phyloP scores from a whole-genome alignment of 2,113 vertebrate species.

The Oncorhynchus mykiss region DNA sequence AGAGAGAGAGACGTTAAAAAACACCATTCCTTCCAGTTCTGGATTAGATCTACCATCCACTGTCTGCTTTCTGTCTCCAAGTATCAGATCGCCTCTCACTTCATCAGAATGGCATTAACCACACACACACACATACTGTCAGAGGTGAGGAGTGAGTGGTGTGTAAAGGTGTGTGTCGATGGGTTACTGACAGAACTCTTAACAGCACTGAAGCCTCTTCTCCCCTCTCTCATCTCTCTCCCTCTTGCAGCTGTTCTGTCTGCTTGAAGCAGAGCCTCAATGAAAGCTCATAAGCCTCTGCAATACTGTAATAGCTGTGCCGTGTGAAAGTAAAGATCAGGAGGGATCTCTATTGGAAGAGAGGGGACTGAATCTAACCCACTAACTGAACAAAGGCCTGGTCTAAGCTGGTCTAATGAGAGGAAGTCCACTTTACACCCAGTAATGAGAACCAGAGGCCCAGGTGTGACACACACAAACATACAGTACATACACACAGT shows the following conservation, averaged over 20 bases:
- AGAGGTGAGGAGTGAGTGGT: not conserved
- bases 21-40: too few relatives aligned
- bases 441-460: not conserved
- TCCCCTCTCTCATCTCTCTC: not conserved
- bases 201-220: not conserved
- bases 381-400: not conserved
- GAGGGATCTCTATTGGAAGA: too few relatives aligned
- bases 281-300: too few relatives aligned
- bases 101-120: not conserved
- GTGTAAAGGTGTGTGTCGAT: too few relatives aligned
- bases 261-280: not conserved
- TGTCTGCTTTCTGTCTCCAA: not conserved
- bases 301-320: not conserved
- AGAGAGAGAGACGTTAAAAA: too few relatives aligned
- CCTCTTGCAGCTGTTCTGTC: not conserved
- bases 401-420: not conserved
- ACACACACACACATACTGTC: not conserved
- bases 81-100: not conserved
- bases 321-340: not conserved
- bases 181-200: not conserved
- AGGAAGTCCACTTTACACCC: not conserved
- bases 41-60: not conserved
- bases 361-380: slow-evolving; percentile 7
- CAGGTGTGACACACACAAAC: slow-evolving; percentile 23
- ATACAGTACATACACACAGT: slow-evolving; percentile 8